A percentile compares a stretch with the other conserved stretches of the same genome.
Conservation (phyloP, 2,797 vertebrate genomes). For the Pantherophis alleghaniensis region DNA sequence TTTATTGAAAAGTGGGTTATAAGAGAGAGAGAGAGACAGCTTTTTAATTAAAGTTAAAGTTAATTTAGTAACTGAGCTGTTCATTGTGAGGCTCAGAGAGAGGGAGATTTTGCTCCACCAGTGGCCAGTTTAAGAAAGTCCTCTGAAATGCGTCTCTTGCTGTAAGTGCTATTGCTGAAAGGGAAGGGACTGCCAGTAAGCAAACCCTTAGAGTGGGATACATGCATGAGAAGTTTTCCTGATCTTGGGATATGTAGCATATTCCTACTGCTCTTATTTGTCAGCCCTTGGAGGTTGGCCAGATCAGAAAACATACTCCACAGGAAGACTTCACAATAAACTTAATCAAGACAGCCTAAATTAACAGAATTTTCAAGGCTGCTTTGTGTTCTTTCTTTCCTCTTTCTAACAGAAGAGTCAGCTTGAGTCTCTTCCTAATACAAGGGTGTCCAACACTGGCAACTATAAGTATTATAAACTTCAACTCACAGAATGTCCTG, state of each 20-base stretch:
- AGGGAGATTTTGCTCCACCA: not conserved
- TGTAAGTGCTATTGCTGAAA: not conserved
- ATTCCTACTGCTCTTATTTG: not conserved
- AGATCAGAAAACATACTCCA: not conserved
- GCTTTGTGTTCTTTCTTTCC: not conserved
- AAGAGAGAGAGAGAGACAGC: not conserved
- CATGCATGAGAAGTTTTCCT: not conserved
- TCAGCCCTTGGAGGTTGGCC: not conserved
- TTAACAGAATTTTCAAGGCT: not conserved
- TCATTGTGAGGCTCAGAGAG: not conserved
- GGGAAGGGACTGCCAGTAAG: not conserved
- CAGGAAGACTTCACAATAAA: not conserved
- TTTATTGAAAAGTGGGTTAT: not conserved
- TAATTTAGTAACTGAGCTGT: not conserved
- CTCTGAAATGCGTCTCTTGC: not conserved
- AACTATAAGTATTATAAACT: not conserved
- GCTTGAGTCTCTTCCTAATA: not conserved
- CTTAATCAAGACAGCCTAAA: not conserved
- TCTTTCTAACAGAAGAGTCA: not conserved
- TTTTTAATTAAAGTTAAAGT: not conserved
- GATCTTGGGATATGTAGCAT: not conserved
- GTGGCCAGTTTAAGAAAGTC: not conserved
- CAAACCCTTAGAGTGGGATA: not conserved
- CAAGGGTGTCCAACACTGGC: not conserved
- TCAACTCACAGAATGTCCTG: not conserved